Evolutionary conservation across 2,888 invertebrate species (phyloP).

Genomic region (Drosophila maculinotata): DNA sequence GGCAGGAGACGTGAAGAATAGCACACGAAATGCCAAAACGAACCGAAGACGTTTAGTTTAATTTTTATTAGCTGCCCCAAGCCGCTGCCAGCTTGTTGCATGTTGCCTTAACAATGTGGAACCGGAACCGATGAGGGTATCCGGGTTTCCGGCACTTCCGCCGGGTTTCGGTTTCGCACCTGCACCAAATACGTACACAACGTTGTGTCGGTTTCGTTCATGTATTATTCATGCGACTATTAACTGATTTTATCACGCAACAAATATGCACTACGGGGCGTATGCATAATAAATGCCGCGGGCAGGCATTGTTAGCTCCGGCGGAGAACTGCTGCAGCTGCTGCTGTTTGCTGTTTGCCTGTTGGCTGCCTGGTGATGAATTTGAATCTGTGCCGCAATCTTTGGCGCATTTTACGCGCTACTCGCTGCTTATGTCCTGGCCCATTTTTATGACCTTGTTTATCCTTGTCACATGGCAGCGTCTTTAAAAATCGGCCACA

Average conservation of each 20-base stretch:
- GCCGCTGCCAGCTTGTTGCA: no score
- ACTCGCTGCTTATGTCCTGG: conserved; percentile 36
- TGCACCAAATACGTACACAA: conserved; percentile 21
- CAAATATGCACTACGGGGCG: conserved; percentile 78
- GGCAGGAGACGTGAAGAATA: conserved; percentile 5
- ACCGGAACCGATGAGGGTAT: conserved; percentile 31
- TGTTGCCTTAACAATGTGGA: conserved; percentile 19
- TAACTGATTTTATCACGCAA: conserved; percentile 80
- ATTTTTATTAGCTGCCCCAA: conserved; percentile 46
- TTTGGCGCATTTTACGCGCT: conserved; percentile 52
- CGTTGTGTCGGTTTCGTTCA: conserved; percentile 30
- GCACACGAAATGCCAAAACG: neutral
- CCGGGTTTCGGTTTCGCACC: conserved; percentile 48
- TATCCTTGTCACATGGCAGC: conserved; percentile 76
- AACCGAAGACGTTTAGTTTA: conserved; percentile 48
- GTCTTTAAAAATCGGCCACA: conserved; percentile 67
- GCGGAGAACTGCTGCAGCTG: conserved; percentile 12
- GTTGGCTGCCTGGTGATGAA: conserved; percentile 29
- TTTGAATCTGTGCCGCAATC: conserved; percentile 70
- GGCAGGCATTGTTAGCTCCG: conserved; percentile 53
- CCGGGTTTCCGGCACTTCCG: conserved; percentile 23
- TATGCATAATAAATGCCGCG: conserved; percentile 76
- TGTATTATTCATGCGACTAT: conserved; percentile 78
- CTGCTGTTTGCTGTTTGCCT: no score
- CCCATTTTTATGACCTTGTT: conserved; percentile 74